Percentiles rank a stretch among this genome's conserved stretches.
These are phyloP conservation scores for Helogale parvula DNA, from an alignment of 2,113 vertebrate genomes.

Conservation along the genomic window DNA sequence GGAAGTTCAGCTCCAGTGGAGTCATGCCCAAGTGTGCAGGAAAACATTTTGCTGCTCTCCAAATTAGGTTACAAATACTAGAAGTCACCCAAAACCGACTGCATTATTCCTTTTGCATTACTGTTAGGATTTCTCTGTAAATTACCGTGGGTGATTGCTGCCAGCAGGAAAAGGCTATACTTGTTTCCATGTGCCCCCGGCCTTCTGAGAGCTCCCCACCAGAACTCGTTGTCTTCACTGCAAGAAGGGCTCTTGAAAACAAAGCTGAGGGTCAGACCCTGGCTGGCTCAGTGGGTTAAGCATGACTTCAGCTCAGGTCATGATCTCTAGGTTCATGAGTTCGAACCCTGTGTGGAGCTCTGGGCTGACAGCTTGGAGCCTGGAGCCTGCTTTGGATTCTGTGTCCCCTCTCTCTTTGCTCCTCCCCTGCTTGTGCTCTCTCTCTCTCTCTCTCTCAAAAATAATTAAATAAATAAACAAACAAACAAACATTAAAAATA, in stretches of 20 bases:
- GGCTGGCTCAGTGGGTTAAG: too few species aligned
- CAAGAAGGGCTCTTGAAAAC: not conserved
- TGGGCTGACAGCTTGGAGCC: too few species aligned
- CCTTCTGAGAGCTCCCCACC: fast-evolving
- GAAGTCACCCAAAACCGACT: not conserved
- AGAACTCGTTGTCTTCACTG: not conserved
- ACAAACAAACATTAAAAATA: too few species aligned
- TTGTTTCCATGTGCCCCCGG: not conserved
- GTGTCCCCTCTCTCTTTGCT: too few species aligned
- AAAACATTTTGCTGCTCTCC: not conserved
- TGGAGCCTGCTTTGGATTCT: too few species aligned
- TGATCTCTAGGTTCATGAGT: too few species aligned
- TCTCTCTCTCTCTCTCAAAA: too few species aligned
- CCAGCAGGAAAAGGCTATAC: not conserved
- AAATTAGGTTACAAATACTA: not conserved
- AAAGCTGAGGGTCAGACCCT: not conserved
- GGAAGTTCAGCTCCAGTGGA: not conserved
- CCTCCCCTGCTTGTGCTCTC: too few species aligned
- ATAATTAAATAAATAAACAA: too few species aligned
- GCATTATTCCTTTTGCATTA: not conserved
- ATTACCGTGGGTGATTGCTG: not conserved
- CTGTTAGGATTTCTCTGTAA: not conserved
- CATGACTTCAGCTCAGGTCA: too few species aligned
- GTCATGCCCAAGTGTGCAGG: not conserved
- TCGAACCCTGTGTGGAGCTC: too few species aligned